Base-by-base conservation (phyloP, 2,113 vertebrate species). In the Chloroceryle aenea region DNA sequence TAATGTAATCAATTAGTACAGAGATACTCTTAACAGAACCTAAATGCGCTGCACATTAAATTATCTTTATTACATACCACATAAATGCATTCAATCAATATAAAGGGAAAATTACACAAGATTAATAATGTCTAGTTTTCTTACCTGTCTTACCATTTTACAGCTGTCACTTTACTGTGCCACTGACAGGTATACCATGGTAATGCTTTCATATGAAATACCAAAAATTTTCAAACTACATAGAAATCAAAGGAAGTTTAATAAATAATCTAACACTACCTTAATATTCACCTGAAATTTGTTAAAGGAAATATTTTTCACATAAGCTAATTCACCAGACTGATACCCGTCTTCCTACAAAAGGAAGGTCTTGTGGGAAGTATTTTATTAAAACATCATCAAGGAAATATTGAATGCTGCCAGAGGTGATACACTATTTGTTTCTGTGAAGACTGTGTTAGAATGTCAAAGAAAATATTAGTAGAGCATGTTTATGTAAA, bases 301-400 rank as follows among this genome's bases (percentile, higher is more conserved):
- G 38, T 92, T 88, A 85, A 67, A 87, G 32, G 52, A 93, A 90
- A 76, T 79, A 40, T 64, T n/a, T 92, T 69, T 80, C 36, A n/a
- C 12, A 48, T 36, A 76, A 88, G 5, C 3, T 72, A 80, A 76
- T 64, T 4, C 32, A 52, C 12, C 50, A 52, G 21, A 23, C 11
- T 76, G 18, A 23, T 73, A 90, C 36, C 48, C 42, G 17, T 79
- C 43, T 86, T 90, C 53, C 40, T 43, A 71, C 32, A 85, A 72
- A 72, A 40, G n/a, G 36, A 68, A 5, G 87, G 15, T 72, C 10
- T 90, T 64, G 18, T 86, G 23, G 11, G 43, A 85, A 76, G 9
- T 52, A 72, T 83, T 75, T 47, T 73, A 85, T 79, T 79, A 88
- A 80, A 95, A 78, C 23, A 29, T 40, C 14, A 36, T 45, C 50